Evolutionary conservation across 2,797 vertebrate genomes (phyloP).

Genomic region (Simalia tracyae): DNA sequence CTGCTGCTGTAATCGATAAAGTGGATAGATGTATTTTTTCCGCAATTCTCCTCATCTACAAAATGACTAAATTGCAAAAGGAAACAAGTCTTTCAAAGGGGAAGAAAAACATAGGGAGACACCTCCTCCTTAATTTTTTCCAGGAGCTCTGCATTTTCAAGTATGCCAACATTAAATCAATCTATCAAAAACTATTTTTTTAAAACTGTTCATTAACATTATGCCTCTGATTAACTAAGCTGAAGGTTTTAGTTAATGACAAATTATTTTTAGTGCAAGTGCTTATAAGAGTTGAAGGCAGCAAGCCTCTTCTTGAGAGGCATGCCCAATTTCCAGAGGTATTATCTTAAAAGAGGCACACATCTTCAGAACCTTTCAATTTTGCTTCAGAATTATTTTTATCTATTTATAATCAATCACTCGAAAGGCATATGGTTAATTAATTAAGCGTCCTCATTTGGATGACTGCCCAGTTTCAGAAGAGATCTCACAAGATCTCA

Average conservation of each 20-base stretch:
- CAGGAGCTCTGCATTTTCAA: neutral
- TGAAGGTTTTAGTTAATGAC: neutral
- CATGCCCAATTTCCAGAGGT: neutral
- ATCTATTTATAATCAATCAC: neutral
- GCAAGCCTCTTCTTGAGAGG: neutral
- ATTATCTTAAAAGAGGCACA: neutral
- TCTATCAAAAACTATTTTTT: neutral
- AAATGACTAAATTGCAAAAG: neutral
- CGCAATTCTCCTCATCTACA: neutral
- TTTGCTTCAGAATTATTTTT: neutral
- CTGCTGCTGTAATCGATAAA: neutral
- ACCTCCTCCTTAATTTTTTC: neutral
- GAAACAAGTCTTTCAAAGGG: neutral
- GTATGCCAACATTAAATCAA: neutral
- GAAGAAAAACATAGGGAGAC: neutral
- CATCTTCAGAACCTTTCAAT: neutral
- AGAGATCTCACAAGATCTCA: neutral
- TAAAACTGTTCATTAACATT: neutral
- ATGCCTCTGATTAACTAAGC: neutral
- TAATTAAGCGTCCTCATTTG: neutral
- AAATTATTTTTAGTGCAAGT: neutral
- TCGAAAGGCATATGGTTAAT: neutral
- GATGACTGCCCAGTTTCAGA: neutral
- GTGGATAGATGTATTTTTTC: neutral
- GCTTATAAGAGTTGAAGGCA: neutral